Conservation (phyloP, 2,113 vertebrate genomes). For the Monopterus albus region DNA sequence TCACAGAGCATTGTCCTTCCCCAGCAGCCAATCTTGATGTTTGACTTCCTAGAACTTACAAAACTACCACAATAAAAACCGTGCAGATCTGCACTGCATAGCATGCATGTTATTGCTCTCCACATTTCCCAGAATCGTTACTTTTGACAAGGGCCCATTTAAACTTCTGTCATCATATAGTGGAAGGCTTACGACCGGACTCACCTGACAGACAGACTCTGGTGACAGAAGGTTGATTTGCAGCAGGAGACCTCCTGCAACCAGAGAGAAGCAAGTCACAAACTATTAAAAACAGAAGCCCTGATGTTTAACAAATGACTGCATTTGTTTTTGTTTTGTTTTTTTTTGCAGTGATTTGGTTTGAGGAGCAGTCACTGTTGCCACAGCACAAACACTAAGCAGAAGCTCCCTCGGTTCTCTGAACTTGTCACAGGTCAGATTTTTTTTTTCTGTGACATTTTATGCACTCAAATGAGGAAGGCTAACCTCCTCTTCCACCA, state of each 20-base stretch:
- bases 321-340: neutral
- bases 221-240: slow-evolving; percentile 87
- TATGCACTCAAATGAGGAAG: neutral
- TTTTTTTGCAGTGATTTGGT: slow-evolving; percentile 1
- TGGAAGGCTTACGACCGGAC: slow-evolving; percentile 24
- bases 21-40: neutral
- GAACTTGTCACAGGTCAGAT: slow-evolving; percentile 16
- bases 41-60: neutral
- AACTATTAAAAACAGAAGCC: neutral
- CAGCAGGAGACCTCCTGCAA: slow-evolving; percentile 90
- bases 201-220: slow-evolving; percentile 92
- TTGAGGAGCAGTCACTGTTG: slow-evolving; percentile 8
- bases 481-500: neutral
- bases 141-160: neutral
- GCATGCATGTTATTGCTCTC: neutral
- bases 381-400: slow-evolving; percentile 21
- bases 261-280: slow-evolving; percentile 33
- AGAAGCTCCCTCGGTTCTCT: slow-evolving; percentile 14
- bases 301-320: neutral
- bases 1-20: neutral
- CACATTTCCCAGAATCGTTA: neutral
- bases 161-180: neutral
- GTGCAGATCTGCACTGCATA: neutral
- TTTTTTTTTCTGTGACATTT: neutral
- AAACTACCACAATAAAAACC: neutral